Percentiles rank a stretch among this genome's conserved stretches.
Evolutionary conservation across 2,113 vertebrate genomes (phyloP).

Genomic region (Percina caprodes): DNA sequence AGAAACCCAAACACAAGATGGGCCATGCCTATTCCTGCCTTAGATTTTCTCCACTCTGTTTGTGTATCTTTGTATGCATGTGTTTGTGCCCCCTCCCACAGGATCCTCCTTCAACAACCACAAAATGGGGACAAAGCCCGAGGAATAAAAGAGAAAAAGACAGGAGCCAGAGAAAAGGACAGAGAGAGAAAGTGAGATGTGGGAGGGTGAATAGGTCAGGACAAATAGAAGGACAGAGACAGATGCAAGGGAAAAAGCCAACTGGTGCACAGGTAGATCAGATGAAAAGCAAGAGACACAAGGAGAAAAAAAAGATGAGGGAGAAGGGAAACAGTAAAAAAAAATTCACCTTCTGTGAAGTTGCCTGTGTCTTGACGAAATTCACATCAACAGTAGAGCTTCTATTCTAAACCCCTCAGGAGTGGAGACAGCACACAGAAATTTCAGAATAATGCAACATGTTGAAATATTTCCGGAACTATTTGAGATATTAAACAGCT

Average conservation of each 20-base stretch:
- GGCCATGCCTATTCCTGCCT: slow-evolving; percentile 57
- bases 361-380: slow-evolving; percentile 37
- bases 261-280: slow-evolving; percentile 20
- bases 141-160: slow-evolving; percentile 35
- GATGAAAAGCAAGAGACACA: slow-evolving; percentile 14
- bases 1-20: slow-evolving; percentile 50
- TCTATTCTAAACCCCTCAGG: slow-evolving; percentile 41
- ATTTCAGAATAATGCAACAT: slow-evolving; percentile 52
- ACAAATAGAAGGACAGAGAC: slow-evolving; percentile 22
- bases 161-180: slow-evolving; percentile 33
- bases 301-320: slow-evolving; percentile 17
- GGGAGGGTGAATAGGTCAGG: slow-evolving; percentile 44
- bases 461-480: slow-evolving; percentile 50
- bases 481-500: slow-evolving; percentile 53
- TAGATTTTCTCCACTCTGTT: slow-evolving; percentile 21
- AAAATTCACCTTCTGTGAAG: slow-evolving; percentile 29
- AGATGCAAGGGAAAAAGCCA: slow-evolving; percentile 39
- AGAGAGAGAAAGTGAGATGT: slow-evolving; percentile 46
- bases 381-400: slow-evolving; percentile 29
- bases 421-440: slow-evolving; percentile 9
- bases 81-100: slow-evolving; percentile 57
- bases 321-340: background rate
- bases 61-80: slow-evolving; percentile 34
- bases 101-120: slow-evolving; percentile 72
- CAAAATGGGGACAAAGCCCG: slow-evolving; percentile 78